phyloP scores from a whole-genome alignment of 2,888 invertebrate species.

The Leucophora obtusa region DNA sequence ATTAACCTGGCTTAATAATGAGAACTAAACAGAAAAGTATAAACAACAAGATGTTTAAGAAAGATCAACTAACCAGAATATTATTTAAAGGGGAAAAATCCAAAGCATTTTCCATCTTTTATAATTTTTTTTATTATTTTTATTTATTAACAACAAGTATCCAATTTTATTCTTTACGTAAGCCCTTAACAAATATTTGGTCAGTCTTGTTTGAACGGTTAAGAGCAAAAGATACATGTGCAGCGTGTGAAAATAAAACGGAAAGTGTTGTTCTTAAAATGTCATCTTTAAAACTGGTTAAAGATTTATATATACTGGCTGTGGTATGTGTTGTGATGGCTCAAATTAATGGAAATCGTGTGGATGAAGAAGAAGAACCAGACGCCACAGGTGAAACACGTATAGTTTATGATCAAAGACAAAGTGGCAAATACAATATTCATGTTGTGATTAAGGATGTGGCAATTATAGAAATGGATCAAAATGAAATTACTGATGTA shows the following conservation, averaged over 20 bases:
- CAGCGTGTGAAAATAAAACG: background rate
- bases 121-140: background rate
- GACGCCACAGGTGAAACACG: conserved; percentile 69
- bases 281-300: conserved; percentile 52
- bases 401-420: conserved; percentile 83
- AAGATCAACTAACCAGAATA: background rate
- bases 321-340: conserved; percentile 10
- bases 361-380: conserved; percentile 24
- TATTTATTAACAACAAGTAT: background rate
- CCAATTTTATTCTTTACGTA: conserved; percentile 4
- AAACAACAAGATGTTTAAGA: background rate
- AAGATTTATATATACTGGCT: conserved; percentile 32
- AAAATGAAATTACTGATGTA: conserved; percentile 75
- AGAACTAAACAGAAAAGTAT: background rate
- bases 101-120: background rate
- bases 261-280: conserved; percentile 29
- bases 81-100: background rate
- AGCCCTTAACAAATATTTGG: conserved; percentile 34
- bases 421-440: conserved; percentile 88
- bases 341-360: conserved; percentile 12
- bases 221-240: conserved; percentile 40
- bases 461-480: conserved; percentile 82
- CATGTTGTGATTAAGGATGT: conserved; percentile 89
- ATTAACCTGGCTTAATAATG: background rate
- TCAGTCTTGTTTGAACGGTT: conserved; percentile 45